Percentiles rank a stretch among this genome's conserved stretches.
phyloP scores from a whole-genome alignment of 2,113 vertebrate genomes.

The Psephotus haematonotus region DNA sequence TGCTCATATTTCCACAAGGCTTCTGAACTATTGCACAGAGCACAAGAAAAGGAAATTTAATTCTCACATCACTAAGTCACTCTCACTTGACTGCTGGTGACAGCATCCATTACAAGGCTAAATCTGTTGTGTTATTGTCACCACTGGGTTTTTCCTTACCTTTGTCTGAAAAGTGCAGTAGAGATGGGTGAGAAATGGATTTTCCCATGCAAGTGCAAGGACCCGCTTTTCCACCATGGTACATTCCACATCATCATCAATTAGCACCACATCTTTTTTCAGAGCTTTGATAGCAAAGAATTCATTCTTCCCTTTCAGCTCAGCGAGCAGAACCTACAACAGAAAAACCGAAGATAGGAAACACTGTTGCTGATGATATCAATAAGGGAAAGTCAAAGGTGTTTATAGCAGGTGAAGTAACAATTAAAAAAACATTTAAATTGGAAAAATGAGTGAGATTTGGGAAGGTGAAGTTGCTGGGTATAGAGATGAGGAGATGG shows the following conservation, averaged over 20 bases:
- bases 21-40: not conserved
- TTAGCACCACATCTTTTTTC: conserved; percentile 99
- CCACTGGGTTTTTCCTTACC: conserved; percentile 66
- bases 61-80: not conserved
- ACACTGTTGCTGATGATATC: not conserved
- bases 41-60: not conserved
- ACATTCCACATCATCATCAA: conserved; percentile 97
- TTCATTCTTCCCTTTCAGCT: conserved; percentile 89
- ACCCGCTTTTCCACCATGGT: conserved; percentile 99
- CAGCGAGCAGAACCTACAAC: conserved; percentile 89
- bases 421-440: not conserved
- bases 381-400: not conserved
- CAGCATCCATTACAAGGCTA: not conserved
- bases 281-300: conserved; percentile 95
- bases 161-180: conserved; percentile 96
- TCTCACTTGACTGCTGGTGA: not conserved
- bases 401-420: not conserved
- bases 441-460: not conserved
- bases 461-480: not conserved
- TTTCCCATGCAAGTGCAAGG: conserved; percentile 92
- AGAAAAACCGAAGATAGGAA: not conserved
- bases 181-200: conserved; percentile 96
- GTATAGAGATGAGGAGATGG: not conserved
- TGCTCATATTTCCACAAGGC: not conserved
- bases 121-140: not conserved